Evolutionary conservation across 2,888 invertebrate genomes (phyloP).

Genomic region (Lasioglossum marginatum): DNA sequence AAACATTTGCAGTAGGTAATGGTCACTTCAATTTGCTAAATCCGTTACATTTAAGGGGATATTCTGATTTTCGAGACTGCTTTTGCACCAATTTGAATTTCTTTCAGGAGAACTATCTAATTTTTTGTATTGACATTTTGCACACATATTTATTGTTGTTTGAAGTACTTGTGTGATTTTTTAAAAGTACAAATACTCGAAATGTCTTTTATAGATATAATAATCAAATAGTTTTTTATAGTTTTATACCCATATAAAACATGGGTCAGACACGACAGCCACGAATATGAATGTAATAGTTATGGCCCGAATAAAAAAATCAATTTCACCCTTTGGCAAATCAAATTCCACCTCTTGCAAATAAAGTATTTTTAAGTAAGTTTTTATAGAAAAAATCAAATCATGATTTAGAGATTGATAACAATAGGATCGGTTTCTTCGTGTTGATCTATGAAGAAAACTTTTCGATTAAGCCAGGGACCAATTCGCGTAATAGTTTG

Average conservation of each 20-base stretch:
- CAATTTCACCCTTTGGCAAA: too few species aligned
- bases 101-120: neutral
- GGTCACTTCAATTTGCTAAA: neutral
- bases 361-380: too few species aligned
- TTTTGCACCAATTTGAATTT: neutral
- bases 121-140: neutral
- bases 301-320: too few species aligned
- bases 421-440: neutral
- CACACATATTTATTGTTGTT: neutral
- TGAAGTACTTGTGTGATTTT: neutral
- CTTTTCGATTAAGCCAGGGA: neutral
- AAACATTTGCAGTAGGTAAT: constrained; percentile 48
- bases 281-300: too few species aligned
- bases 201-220: neutral
- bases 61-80: neutral
- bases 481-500: neutral
- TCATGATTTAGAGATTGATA: neutral
- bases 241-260: too few species aligned
- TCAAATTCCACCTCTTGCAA: too few species aligned
- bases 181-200: neutral
- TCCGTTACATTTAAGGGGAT: neutral
- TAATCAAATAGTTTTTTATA: neutral
- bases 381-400: too few species aligned
- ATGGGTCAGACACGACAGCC: too few species aligned
- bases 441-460: neutral